Conservation (phyloP, 2,113 vertebrate species). For the Salvelinus namaycush region DNA sequence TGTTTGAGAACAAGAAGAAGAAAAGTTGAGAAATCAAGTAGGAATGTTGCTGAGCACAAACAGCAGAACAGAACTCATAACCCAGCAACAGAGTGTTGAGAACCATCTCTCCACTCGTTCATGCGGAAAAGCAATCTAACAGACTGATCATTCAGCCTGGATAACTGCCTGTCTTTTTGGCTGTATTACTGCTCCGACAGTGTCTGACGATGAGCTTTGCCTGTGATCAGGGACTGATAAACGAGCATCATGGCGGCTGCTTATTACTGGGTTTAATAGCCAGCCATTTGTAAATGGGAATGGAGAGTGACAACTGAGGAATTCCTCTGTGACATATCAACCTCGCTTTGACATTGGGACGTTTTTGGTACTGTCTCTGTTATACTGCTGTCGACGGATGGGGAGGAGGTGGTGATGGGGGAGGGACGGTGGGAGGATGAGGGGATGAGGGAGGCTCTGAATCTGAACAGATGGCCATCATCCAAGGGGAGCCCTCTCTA, state of each 20-base stretch:
- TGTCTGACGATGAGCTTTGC: neutral
- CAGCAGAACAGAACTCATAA: slow-evolving; percentile 31
- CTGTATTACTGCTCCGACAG: neutral
- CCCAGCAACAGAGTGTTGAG: slow-evolving; percentile 30
- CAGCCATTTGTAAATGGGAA: slow-evolving; percentile 24
- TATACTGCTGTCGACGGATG: neutral
- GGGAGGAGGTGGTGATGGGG: neutral
- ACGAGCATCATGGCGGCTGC: slow-evolving; percentile 16
- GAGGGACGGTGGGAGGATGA: neutral
- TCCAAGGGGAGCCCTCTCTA: slow-evolving; percentile 35
- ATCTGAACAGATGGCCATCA: slow-evolving; percentile 42
- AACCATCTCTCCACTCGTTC: slow-evolving; percentile 29
- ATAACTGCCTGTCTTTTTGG: slow-evolving; percentile 6
- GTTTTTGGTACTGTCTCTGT: neutral
- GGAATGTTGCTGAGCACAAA: slow-evolving; percentile 24
- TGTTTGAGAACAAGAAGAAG: too few relatives aligned
- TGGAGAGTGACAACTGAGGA: slow-evolving; percentile 23
- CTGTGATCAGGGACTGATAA: slow-evolving; percentile 29
- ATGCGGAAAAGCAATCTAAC: slow-evolving; percentile 53
- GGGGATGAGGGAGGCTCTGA: neutral
- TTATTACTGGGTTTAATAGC: slow-evolving; percentile 31
- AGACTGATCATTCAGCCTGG: slow-evolving; percentile 8
- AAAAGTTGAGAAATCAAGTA: neutral
- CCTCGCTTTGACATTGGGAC: slow-evolving; percentile 20
- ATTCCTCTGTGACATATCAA: slow-evolving; percentile 34